A percentile compares a stretch with the other conserved stretches of the same genome.
Conservation (phyloP, 2,797 vertebrate genomes). For the Neomorphus geoffroyi region DNA sequence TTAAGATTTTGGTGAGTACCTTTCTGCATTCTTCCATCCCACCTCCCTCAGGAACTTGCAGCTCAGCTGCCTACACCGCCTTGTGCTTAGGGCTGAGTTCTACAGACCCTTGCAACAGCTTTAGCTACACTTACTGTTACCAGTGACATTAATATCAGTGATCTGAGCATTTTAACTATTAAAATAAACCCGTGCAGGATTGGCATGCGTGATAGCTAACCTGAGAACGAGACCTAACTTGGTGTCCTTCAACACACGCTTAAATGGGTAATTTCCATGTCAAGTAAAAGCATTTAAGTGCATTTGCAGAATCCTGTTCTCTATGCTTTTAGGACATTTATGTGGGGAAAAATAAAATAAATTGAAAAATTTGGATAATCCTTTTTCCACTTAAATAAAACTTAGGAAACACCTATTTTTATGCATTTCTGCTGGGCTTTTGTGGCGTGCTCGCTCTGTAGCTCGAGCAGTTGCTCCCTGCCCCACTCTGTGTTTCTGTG, state of each 20-base stretch:
- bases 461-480: background rate
- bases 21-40: background rate
- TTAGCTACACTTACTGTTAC: background rate
- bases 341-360: background rate
- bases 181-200: rapidly evolving
- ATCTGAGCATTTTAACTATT: background rate
- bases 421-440: background rate
- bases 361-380: background rate
- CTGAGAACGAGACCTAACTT: too few species aligned
- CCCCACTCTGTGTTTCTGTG: background rate
- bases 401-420: background rate
- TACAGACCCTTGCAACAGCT: background rate
- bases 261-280: background rate
- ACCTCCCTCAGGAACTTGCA: background rate
- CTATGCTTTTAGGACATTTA: background rate
- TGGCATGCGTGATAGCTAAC: background rate
- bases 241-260: background rate
- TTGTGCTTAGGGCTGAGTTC: background rate
- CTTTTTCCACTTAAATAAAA: background rate
- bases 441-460: background rate
- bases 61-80: too few species aligned
- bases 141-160: background rate
- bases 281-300: background rate
- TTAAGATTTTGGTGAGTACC: background rate
- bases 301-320: background rate